phyloP scores from a whole-genome alignment of 2,888 invertebrate species.

The Drosophila aldrichi region DNA sequence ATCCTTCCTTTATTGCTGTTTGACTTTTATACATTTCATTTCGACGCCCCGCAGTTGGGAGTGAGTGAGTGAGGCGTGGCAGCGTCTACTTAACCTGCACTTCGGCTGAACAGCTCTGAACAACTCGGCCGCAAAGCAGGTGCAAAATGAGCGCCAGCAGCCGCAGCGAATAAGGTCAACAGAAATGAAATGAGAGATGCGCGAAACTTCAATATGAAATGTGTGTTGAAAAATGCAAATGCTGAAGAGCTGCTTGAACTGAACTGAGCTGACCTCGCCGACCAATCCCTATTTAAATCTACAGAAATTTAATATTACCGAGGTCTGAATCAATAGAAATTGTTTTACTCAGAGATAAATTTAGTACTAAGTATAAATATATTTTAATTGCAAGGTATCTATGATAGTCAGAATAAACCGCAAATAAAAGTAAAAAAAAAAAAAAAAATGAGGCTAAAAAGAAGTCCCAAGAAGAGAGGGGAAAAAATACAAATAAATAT shows the following conservation, averaged over 20 bases:
- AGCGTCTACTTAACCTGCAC: slow-evolving; percentile 54
- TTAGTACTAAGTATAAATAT: too few relatives aligned
- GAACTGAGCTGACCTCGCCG: background rate
- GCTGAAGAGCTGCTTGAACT: slow-evolving; percentile 16
- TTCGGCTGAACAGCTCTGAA: slow-evolving; percentile 29
- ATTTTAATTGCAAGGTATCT: too few relatives aligned
- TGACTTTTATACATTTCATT: slow-evolving; percentile 54
- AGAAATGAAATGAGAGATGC: slow-evolving; percentile 1
- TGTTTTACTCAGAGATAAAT: background rate
- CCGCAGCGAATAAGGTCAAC: slow-evolving; percentile 6
- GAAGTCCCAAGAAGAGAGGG: too few relatives aligned
- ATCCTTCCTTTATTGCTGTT: slow-evolving; percentile 20
- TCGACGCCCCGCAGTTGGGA: slow-evolving; percentile 17
- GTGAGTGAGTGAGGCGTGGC: slow-evolving; percentile 7
- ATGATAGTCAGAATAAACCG: too few relatives aligned
- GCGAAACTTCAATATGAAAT: slow-evolving; percentile 44
- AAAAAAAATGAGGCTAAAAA: too few relatives aligned
- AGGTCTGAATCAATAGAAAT: background rate
- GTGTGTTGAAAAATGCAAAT: slow-evolving; percentile 46
- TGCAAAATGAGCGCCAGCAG: slow-evolving; percentile 40
- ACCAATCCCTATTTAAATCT: background rate
- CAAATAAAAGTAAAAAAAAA: too few relatives aligned
- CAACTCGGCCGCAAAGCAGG: slow-evolving; percentile 39
- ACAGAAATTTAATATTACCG: slow-evolving; percentile 4
- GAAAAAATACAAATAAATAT: too few relatives aligned